phyloP scores from a whole-genome alignment of 1,140 invertebrate genomes.

The Zaprionus africanus region DNA sequence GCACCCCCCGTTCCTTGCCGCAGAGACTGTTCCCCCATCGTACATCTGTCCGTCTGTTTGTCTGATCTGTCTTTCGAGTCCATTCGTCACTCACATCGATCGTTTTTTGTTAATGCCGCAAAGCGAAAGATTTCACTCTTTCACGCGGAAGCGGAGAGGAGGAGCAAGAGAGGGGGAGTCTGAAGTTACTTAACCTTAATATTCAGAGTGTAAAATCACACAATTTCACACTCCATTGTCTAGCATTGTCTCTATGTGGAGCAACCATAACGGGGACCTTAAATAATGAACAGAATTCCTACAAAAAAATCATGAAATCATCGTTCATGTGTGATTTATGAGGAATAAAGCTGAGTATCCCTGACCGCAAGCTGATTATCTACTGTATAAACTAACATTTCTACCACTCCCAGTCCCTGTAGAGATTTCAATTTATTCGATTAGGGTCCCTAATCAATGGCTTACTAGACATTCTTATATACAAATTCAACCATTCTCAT shows the following conservation, averaged over 20 bases:
- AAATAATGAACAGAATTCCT: no score
- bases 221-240: neutral
- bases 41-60: neutral
- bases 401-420: no score
- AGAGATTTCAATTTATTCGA: no score
- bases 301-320: no score
- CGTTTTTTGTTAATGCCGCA: slow-evolving; percentile 18
- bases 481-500: neutral
- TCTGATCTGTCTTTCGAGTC: neutral
- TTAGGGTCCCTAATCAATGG: no score
- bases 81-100: slow-evolving; percentile 7
- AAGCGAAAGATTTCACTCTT: slow-evolving; percentile 9
- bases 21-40: neutral
- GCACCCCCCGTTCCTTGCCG: neutral
- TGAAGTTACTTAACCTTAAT: slow-evolving; percentile 33
- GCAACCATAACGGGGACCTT: no score
- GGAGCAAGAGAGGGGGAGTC: neutral
- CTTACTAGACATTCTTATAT: no score
- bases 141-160: neutral
- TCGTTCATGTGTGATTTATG: no score
- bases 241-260: neutral
- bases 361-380: neutral
- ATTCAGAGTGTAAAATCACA: neutral
- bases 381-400: no score
- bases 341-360: no score